A percentile compares a stretch with the other conserved stretches of the same genome.
Evolutionary conservation across 1,140 invertebrate genomes (phyloP).

Genomic region (Limonius californicus): DNA sequence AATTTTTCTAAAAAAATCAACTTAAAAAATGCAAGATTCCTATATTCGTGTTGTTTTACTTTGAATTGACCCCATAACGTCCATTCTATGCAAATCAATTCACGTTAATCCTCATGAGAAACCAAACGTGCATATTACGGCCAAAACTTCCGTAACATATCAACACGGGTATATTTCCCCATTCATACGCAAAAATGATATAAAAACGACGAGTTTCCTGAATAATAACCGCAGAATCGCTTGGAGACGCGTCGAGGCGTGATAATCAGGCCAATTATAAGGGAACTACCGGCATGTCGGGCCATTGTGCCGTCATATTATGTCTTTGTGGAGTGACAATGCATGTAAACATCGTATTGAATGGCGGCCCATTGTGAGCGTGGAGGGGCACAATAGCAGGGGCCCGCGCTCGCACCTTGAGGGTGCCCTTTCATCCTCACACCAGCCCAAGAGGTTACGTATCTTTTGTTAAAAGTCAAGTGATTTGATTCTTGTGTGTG

Average conservation of each 20-base stretch:
- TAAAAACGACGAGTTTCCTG: constrained; percentile 1
- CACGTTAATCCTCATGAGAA: constrained; percentile 6
- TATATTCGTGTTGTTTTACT: too few relatives aligned
- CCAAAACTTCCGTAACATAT: too few relatives aligned
- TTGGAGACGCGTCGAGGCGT: constrained; percentile 29
- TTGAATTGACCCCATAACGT: too few relatives aligned
- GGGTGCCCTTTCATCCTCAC: constrained; percentile 10
- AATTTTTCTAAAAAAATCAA: too few relatives aligned
- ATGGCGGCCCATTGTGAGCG: constrained; percentile 17
- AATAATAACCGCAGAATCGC: constrained; percentile 12
- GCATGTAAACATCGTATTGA: constrained; percentile 38
- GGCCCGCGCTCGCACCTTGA: constrained; percentile 22
- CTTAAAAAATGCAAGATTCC: too few relatives aligned
- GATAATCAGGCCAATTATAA: constrained; percentile 39
- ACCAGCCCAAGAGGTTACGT: not conserved
- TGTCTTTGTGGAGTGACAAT: constrained; percentile 34
- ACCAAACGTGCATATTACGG: not conserved
- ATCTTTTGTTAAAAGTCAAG: constrained; percentile 15
- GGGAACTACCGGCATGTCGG: constrained; percentile 11
- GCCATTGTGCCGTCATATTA: constrained; percentile 25
- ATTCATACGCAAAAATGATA: not conserved
- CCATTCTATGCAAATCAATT: constrained; percentile 5
- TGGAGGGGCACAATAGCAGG: not conserved
- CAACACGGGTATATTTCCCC: not conserved
- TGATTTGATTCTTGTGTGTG: constrained; percentile 17